Conservation (phyloP, 2,113 vertebrate species). For the Microcebus murinus region DNA sequence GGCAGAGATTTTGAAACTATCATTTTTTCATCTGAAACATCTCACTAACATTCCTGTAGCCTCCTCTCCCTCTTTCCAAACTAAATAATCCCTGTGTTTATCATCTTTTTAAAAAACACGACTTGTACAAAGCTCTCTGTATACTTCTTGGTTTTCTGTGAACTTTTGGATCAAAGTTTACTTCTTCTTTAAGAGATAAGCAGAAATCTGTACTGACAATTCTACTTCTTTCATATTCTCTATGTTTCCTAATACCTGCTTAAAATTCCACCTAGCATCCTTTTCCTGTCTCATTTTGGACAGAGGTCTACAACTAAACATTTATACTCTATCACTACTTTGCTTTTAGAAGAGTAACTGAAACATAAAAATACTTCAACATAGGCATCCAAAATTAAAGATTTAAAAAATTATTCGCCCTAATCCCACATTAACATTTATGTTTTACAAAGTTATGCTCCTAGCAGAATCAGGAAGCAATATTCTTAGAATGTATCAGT, state of each 20-base stretch:
- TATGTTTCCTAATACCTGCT: background rate
- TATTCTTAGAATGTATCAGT: slow-evolving; percentile 22
- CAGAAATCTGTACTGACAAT: slow-evolving; percentile 13
- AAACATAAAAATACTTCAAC: background rate
- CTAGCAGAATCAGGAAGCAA: background rate
- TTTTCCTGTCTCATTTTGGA: slow-evolving; percentile 41
- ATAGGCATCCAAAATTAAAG: slow-evolving; percentile 30
- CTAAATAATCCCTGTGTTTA: slow-evolving; percentile 29
- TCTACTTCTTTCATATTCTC: slow-evolving; percentile 16
- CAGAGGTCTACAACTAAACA: background rate
- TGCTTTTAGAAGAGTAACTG: background rate
- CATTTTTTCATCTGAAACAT: slow-evolving; percentile 50
- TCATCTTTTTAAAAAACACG: background rate
- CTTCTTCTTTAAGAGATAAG: slow-evolving; percentile 44
- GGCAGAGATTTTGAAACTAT: slow-evolving; percentile 20
- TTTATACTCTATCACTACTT: slow-evolving; percentile 22
- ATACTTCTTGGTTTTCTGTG: background rate
- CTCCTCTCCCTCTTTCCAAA: slow-evolving; percentile 29
- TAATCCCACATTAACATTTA: slow-evolving; percentile 29
- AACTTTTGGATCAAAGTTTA: slow-evolving; percentile 29
- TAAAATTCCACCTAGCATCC: slow-evolving; percentile 31
- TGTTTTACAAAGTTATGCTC: slow-evolving; percentile 30
- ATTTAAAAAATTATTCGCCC: slow-evolving; percentile 33
- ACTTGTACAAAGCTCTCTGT: background rate
- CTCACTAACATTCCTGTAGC: slow-evolving; percentile 37